Percentiles rank a stretch among this genome's conserved stretches.
Evolutionary conservation across 1,140 invertebrate species (phyloP).

Genomic region (Drosophila virilis): DNA sequence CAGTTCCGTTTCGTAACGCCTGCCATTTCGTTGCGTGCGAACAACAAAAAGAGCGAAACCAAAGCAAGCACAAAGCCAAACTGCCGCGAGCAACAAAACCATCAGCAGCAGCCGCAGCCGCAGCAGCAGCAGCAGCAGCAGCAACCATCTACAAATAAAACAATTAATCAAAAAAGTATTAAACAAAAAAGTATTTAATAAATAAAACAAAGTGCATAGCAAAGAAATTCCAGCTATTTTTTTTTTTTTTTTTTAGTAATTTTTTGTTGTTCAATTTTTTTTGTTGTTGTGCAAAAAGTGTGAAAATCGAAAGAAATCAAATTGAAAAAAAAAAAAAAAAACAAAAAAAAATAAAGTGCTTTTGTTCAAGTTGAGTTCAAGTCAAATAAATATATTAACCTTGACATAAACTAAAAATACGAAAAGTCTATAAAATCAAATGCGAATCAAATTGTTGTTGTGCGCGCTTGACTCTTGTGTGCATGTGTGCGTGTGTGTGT

Average conservation of each 20-base stretch:
- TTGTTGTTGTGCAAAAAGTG: not conserved
- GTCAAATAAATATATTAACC: constrained; percentile 53
- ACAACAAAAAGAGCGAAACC: constrained; percentile 54
- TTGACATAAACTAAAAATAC: constrained; percentile 64
- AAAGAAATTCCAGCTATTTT: not conserved
- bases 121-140: not conserved
- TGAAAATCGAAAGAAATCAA: constrained; percentile 15
- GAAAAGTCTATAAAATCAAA: constrained; percentile 11
- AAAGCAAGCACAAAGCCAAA: constrained; percentile 50
- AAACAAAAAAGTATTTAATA: constrained; percentile 9
- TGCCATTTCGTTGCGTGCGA: constrained; percentile 59
- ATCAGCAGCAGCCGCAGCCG: constrained; percentile 26
- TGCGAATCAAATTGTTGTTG: constrained; percentile 13
- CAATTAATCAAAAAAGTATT: not conserved
- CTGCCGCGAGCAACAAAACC: constrained; percentile 47
- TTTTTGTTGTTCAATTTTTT: constrained; percentile 7
- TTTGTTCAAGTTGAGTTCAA: constrained; percentile 10
- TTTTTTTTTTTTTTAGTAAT: constrained; percentile 3
- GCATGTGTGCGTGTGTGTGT: not conserved
- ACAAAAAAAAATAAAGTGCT: not conserved
- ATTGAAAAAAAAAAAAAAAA: not conserved
- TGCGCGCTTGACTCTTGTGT: not conserved
- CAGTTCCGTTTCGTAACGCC: constrained; percentile 48
- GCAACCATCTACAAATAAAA: not conserved
- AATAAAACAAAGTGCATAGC: not conserved